phyloP scores from a whole-genome alignment of 2,113 vertebrate species.

The Butastur rufipennis region DNA sequence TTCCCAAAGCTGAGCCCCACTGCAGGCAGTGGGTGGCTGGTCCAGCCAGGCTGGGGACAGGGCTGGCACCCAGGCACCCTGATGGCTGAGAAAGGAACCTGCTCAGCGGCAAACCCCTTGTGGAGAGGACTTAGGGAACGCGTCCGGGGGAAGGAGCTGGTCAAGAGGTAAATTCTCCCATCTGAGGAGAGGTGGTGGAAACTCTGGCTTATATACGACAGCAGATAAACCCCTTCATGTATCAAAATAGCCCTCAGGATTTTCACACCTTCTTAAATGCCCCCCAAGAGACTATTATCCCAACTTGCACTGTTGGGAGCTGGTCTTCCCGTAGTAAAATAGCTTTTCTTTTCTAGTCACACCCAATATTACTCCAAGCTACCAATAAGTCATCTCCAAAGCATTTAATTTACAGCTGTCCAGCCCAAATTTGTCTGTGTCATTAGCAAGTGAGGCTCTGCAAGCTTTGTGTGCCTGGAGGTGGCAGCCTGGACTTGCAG shows the following conservation, averaged over 20 bases:
- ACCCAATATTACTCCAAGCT: not conserved
- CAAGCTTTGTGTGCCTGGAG: not conserved
- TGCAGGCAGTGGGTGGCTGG: not conserved
- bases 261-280: not conserved
- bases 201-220: not conserved
- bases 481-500: constrained; percentile 9
- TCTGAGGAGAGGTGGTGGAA: not conserved
- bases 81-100: not conserved
- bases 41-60: not conserved
- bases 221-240: not conserved
- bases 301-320: not conserved
- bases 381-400: not conserved
- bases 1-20: not conserved
- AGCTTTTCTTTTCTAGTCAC: not conserved
- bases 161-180: not conserved
- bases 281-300: not conserved
- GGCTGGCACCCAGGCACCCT: not conserved
- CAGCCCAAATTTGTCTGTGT: not conserved
- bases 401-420: not conserved
- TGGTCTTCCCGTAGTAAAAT: not conserved
- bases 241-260: not conserved
- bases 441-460: not conserved
- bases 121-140: not conserved
- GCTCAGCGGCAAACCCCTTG: not conserved
- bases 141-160: not conserved